A percentile compares a stretch with the other conserved stretches of the same genome.
These are phyloP conservation scores for Holothuria scabra DNA, from an alignment of 53 echinoderm and acorn worm genomes.

Conservation along the genomic window DNA sequence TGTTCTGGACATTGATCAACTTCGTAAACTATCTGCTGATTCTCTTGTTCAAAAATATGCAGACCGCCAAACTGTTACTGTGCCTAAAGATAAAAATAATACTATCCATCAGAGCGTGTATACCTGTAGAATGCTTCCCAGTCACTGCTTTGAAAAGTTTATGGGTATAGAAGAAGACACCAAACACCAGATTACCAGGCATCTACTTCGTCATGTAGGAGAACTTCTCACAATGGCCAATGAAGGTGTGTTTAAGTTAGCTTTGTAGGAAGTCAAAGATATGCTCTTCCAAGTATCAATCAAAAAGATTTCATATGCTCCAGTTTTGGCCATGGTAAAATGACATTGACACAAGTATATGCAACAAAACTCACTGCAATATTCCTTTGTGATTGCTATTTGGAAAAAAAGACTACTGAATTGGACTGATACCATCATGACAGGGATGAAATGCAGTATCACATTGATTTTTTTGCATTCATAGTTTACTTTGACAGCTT, in stretches of 20 bases:
- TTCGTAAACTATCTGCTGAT: constrained; percentile 81
- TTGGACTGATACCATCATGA: too few relatives aligned
- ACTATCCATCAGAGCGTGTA: constrained; percentile 76
- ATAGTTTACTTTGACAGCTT: too few relatives aligned
- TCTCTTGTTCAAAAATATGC: constrained; percentile 79
- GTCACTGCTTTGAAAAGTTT: constrained; percentile 89
- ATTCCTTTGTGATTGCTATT: too few relatives aligned
- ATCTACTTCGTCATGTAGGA: constrained; percentile 89
- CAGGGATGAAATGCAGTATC: too few relatives aligned
- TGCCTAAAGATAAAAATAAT: constrained; percentile 65
- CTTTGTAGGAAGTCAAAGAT: background rate
- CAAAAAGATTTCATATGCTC: too few relatives aligned
- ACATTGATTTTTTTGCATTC: too few relatives aligned
- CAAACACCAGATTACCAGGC: constrained; percentile 84
- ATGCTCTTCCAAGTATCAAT: too few relatives aligned
- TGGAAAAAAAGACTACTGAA: too few relatives aligned
- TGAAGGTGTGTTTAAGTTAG: constrained; percentile 47
- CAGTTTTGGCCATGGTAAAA: too few relatives aligned
- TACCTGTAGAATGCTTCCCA: constrained; percentile 90
- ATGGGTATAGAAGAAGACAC: constrained; percentile 83
- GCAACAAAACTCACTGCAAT: too few relatives aligned
- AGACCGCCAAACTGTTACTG: constrained; percentile 76
- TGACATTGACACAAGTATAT: too few relatives aligned
- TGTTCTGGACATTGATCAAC: constrained; percentile 82
- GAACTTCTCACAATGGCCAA: constrained; percentile 92